Conservation (phyloP, 2,888 invertebrate species). For the Trachelus troglodyta region DNA sequence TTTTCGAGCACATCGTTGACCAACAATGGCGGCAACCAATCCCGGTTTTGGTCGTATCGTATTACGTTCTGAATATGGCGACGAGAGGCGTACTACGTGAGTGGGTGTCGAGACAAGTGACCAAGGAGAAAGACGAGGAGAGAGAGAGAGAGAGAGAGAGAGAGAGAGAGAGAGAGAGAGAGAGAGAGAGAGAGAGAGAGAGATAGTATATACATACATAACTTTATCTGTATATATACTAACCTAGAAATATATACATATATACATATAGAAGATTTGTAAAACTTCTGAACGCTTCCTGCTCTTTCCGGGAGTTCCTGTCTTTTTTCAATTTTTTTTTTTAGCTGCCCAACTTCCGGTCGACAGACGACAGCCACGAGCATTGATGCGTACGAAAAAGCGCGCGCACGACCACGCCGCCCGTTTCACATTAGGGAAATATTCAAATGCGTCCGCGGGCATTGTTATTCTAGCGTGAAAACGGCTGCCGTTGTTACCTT, state of each 20-base stretch:
- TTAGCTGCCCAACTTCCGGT: conserved; percentile 37
- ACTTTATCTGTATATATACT: too few species aligned
- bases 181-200: too few species aligned
- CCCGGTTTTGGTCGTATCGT: background rate
- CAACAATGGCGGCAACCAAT: background rate
- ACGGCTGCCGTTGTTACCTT: conserved; percentile 60
- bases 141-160: conserved; percentile 4
- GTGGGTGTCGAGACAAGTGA: background rate
- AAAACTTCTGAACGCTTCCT: background rate
- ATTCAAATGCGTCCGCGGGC: conserved; percentile 51
- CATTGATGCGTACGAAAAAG: conserved; percentile 61
- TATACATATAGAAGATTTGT: background rate
- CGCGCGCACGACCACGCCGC: conserved; percentile 53
- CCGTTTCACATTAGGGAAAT: conserved; percentile 46
- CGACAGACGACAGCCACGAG: conserved; percentile 51
- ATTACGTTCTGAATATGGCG: conserved; percentile 1
- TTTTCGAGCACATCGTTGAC: background rate
- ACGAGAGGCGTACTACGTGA: background rate
- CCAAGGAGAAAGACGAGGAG: background rate
- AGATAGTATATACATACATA: too few species aligned
- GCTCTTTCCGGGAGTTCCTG: background rate
- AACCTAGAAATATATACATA: background rate
- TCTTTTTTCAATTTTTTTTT: background rate
- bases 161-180: conserved; percentile 3
- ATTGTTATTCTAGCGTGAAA: conserved; percentile 66